phyloP scores from a whole-genome alignment of 2,797 vertebrate species.

The Denticeps clupeoides region DNA sequence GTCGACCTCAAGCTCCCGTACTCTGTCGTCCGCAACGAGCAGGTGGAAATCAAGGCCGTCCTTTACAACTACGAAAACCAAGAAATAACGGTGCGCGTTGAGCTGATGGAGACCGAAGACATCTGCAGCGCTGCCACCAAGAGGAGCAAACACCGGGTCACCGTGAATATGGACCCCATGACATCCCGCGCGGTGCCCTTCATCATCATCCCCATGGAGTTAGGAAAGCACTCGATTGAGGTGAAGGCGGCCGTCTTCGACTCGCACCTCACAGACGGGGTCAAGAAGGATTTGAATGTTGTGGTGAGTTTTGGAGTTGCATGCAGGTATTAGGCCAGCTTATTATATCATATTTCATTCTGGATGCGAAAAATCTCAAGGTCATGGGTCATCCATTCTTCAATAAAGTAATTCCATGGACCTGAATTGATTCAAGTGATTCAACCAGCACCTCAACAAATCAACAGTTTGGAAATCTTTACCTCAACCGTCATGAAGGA shows the following conservation, averaged over 20 bases:
- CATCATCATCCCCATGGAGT: conserved; percentile 64
- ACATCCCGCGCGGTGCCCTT: conserved; percentile 59
- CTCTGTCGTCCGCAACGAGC: conserved; percentile 60
- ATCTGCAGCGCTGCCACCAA: conserved; percentile 73
- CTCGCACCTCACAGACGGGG: conserved; percentile 43
- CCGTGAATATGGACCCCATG: conserved; percentile 25
- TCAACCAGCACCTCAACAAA: too few species aligned
- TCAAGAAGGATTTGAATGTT: conserved; percentile 64
- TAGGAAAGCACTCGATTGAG: conserved; percentile 51
- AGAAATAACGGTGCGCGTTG: conserved; percentile 28
- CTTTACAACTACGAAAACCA: conserved; percentile 47
- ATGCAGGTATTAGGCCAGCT: too few species aligned
- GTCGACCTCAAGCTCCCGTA: conserved; percentile 61
- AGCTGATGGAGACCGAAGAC: conserved; percentile 52
- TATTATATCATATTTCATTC: too few species aligned
- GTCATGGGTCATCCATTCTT: too few species aligned
- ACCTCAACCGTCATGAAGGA: too few species aligned
- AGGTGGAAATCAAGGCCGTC: conserved; percentile 60
- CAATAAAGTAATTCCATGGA: too few species aligned
- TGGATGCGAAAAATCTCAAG: neutral
- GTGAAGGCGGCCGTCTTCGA: conserved; percentile 60
- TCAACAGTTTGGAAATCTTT: too few species aligned
- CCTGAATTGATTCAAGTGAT: too few species aligned
- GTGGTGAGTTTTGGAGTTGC: conserved; percentile 60
- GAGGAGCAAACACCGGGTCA: conserved; percentile 44